Evolutionary conservation across 2,797 vertebrate species (phyloP).

Genomic region (Crocidura indochinensis): DNA sequence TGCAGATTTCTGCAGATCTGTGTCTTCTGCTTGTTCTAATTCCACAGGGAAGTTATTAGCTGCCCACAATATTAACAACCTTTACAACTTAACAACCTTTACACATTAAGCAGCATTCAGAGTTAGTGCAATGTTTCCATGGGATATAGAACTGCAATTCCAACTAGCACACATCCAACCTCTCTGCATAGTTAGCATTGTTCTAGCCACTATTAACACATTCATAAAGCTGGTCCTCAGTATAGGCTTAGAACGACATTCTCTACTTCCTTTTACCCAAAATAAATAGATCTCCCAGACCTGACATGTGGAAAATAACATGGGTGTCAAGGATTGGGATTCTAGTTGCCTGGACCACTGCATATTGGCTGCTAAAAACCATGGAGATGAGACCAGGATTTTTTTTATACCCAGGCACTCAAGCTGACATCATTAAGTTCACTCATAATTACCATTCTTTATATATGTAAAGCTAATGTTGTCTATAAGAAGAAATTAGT

Average conservation of each 20-base stretch:
- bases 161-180: not conserved
- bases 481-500: not conserved
- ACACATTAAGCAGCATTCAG: fast-evolving
- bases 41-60: too few relatives aligned
- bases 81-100: too few relatives aligned
- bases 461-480: not conserved
- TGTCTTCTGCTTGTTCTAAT: not conserved
- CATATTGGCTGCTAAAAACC: not conserved
- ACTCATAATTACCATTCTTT: not conserved
- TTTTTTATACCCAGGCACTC: too few relatives aligned
- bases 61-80: fast-evolving
- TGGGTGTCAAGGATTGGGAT: not conserved
- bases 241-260: not conserved
- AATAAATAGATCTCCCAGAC: not conserved
- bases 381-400: too few relatives aligned
- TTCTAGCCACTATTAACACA: too few relatives aligned
- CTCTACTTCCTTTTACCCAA: not conserved
- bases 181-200: not conserved
- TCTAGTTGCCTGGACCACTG: not conserved
- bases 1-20: not conserved
- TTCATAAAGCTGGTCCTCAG: not conserved
- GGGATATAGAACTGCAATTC: not conserved
- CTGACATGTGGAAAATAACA: not conserved
- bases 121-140: not conserved
- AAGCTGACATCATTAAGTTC: not conserved